Conservation (phyloP, 92 coral and sea anemone genomes). For the Palythoa grandis region DNA sequence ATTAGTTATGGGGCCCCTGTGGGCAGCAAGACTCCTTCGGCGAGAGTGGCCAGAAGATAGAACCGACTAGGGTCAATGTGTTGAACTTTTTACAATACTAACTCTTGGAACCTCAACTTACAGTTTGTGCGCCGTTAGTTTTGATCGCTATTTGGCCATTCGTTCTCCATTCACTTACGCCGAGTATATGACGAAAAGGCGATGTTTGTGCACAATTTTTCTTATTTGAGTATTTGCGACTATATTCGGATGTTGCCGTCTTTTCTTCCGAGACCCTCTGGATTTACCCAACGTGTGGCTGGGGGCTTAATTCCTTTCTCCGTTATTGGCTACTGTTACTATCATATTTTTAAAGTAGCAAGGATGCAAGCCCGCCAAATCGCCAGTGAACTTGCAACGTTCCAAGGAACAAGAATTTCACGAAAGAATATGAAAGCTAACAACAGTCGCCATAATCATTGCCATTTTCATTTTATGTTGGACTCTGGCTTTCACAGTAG, state of each 20-base stretch:
- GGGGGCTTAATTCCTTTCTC: conserved; percentile 33
- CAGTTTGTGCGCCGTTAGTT: conserved; percentile 37
- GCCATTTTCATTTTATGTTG: conserved; percentile 18
- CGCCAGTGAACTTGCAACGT: conserved; percentile 20
- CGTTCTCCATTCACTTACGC: conserved; percentile 26
- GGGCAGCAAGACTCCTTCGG: conserved; percentile 35
- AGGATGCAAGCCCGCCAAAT: conserved; percentile 38
- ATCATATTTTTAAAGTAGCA: conserved; percentile 40
- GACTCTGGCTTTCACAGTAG: conserved; percentile 25
- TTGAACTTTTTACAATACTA: conserved; percentile 33
- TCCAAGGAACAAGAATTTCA: conserved; percentile 10
- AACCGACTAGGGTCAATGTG: conserved; percentile 34
- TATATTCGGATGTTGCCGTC: conserved; percentile 37
- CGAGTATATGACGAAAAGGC: conserved; percentile 25
- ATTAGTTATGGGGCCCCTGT: conserved; percentile 38
- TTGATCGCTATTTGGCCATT: conserved; percentile 43
- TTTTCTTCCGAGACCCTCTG: conserved; percentile 31
- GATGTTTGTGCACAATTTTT: conserved; percentile 19
- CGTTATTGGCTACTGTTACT: conserved; percentile 36
- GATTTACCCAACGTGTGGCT: conserved; percentile 36
- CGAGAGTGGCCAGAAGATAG: conserved; percentile 38
- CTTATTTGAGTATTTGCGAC: conserved; percentile 9
- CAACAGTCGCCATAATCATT: conserved; percentile 29
- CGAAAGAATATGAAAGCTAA: conserved; percentile 21
- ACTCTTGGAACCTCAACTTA: conserved; percentile 37